phyloP scores from a whole-genome alignment of 1,140 invertebrate genomes.

The Tetramorium simillimum region DNA sequence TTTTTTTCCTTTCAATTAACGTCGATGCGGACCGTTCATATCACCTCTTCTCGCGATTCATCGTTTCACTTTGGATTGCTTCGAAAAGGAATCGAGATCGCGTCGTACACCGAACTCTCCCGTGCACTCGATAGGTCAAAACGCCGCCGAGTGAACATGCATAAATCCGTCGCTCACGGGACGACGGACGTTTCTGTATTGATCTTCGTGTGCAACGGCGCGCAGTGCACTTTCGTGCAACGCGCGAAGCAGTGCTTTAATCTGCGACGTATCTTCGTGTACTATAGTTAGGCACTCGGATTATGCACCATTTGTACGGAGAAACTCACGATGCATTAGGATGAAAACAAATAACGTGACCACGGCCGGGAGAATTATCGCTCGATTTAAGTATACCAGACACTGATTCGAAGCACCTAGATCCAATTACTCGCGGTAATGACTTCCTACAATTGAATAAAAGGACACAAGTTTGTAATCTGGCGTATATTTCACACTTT shows the following conservation, averaged over 20 bases:
- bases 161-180: neutral
- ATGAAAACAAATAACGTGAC: neutral
- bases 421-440: neutral
- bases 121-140: slow-evolving; percentile 28
- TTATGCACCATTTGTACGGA: slow-evolving; percentile 60
- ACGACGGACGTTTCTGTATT: slow-evolving; percentile 32
- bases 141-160: neutral
- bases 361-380: neutral
- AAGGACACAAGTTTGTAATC: slow-evolving; percentile 17
- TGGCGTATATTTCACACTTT: neutral
- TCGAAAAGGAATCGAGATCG: slow-evolving; percentile 30
- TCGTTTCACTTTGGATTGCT: neutral
- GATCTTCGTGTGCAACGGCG: slow-evolving; percentile 3
- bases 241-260: slow-evolving; percentile 52
- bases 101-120: slow-evolving; percentile 20
- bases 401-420: neutral
- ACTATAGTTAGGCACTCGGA: slow-evolving; percentile 44
- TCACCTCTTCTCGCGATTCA: neutral
- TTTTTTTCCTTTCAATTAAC: neutral
- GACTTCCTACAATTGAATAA: neutral
- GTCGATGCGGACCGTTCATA: neutral
- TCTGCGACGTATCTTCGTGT: slow-evolving; percentile 36
- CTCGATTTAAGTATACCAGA: neutral
- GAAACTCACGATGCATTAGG: slow-evolving; percentile 18
- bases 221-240: slow-evolving; percentile 13